A percentile compares a stretch with the other conserved stretches of the same genome.
phyloP scores from a whole-genome alignment of 2,888 invertebrate species.

The Ceramica pisi region DNA sequence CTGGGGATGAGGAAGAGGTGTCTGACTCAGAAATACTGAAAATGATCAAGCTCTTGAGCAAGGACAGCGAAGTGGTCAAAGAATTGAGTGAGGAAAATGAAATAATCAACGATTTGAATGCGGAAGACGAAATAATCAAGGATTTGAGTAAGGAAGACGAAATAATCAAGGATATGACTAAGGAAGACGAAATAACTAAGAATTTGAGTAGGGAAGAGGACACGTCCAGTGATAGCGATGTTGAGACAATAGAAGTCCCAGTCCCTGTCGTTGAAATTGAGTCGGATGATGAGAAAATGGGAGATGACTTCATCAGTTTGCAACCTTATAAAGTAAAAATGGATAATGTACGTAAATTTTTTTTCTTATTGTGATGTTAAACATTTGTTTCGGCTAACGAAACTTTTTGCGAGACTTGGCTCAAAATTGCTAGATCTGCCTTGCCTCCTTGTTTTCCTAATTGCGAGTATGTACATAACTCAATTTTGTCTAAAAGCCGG shows the following conservation, averaged over 20 bases:
- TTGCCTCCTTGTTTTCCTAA: too few species aligned
- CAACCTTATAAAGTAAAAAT: constrained; percentile 19
- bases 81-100: neutral
- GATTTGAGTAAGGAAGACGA: neutral
- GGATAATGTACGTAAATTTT: constrained; percentile 2
- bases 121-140: too few species aligned
- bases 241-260: constrained; percentile 23
- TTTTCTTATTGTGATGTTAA: neutral
- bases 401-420: too few species aligned
- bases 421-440: too few species aligned
- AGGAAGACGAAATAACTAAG: neutral
- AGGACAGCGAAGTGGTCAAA: too few species aligned
- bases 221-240: constrained; percentile 27
- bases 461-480: too few species aligned
- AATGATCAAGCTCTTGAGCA: constrained; percentile 2
- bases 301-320: constrained; percentile 37
- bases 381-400: too few species aligned
- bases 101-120: neutral
- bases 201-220: neutral
- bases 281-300: constrained; percentile 43
- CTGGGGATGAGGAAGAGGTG: neutral
- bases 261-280: constrained; percentile 30
- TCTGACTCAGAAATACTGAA: neutral
- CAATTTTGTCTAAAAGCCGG: too few species aligned
- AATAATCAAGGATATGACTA: neutral